Evolutionary conservation across 2,797 vertebrate genomes (phyloP), one percentile per base, ranked within the genome.

Genomic region (Semaprochilodus insignis): DNA sequence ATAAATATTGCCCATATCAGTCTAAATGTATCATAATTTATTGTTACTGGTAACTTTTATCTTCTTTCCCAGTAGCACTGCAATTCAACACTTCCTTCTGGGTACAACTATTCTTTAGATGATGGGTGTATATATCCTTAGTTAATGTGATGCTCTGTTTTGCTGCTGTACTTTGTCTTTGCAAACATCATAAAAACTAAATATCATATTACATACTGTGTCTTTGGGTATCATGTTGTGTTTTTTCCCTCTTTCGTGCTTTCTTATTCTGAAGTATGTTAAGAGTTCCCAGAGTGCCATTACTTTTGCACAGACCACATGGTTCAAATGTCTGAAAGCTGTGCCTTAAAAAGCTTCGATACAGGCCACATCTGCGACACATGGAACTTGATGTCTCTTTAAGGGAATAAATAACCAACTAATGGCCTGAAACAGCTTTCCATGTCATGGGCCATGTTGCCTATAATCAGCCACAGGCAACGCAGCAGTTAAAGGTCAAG

Each of bases 401-500:
- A 57, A 57, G 40, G 21, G 40, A 34, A 34, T 21, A 73, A 73
- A 73, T 55, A 27, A 55, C 14, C 7, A 34, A 2, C 25, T 73
- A 73, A 73, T 73, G 15, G 7, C 48, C 27, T 57, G 52, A 57
- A 57, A 34, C 54, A 57, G 27, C 36, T n/a, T 69, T 44, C 19
- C 21, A n/a, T n/a, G 36, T 21, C 5, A 1, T 44, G 19, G 31
- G 52, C 27, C 7, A 11, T n/a, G 19, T 74, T 74, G 10, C 4
- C 52, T 57, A 36, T 57, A 74, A 57, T 34, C 52, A 57, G 17
- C 72, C 17, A 21, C 52, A 57, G 52, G 72, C 72, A 36, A 57
- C 7, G 6, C 17, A 13, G 25, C 40, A 74, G 11, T 48, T 21
- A 74, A 74, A 74, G 71, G 71, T 55, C 52, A 74, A 10, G 13